Evolutionary conservation across 1,140 invertebrate species (phyloP).

Genomic region (Heliconius hermathena): DNA sequence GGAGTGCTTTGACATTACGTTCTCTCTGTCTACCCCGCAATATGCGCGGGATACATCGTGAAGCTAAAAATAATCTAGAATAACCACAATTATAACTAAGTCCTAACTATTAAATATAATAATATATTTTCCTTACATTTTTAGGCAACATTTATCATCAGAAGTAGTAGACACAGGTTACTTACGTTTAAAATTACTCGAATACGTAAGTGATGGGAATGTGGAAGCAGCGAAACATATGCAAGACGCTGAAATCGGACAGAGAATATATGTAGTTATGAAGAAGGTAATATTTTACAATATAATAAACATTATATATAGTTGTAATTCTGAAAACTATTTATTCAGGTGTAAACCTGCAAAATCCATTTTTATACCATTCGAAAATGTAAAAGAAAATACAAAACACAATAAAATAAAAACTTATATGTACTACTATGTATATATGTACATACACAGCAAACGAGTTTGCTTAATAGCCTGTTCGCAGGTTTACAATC

Average conservation of each 20-base stretch:
- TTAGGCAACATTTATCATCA: slow-evolving; percentile 51
- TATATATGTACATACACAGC: too few species aligned
- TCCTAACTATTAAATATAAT: not conserved
- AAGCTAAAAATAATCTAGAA: not conserved
- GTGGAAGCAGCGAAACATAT: slow-evolving; percentile 60
- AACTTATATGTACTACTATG: too few species aligned
- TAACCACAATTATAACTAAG: not conserved
- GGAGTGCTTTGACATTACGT: too few species aligned
- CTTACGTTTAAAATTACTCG: slow-evolving; percentile 77
- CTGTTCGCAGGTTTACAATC: too few species aligned
- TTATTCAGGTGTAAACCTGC: too few species aligned
- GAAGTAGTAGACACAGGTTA: slow-evolving; percentile 52
- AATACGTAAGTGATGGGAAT: slow-evolving; percentile 82
- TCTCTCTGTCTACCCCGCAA: not conserved
- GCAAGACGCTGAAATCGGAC: slow-evolving; percentile 88
- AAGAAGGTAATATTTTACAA: slow-evolving; percentile 62
- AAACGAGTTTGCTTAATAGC: too few species aligned
- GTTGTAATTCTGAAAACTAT: too few species aligned
- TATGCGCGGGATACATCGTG: not conserved
- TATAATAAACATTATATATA: too few species aligned
- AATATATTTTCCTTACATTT: slow-evolving; percentile 16
- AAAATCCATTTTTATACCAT: too few species aligned
- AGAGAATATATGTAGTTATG: slow-evolving; percentile 87
- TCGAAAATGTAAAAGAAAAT: too few species aligned
- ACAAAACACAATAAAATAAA: not conserved